Evolutionary conservation across 2,888 invertebrate genomes (phyloP).

Genomic region (Asteroscopus sphinx): DNA sequence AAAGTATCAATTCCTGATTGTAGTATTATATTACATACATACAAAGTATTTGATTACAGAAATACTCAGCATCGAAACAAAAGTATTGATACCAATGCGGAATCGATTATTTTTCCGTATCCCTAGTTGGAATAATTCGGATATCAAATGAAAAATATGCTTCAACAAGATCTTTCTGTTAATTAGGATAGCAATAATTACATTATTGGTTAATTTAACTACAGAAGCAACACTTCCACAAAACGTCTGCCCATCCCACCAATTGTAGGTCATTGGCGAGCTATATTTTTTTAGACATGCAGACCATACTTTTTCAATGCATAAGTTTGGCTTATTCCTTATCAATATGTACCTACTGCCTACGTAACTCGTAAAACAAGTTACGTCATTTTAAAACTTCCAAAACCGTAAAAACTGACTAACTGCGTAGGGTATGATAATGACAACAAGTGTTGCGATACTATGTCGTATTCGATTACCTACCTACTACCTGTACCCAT

Average conservation of each 20-base stretch:
- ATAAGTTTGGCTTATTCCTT: conserved; percentile 4
- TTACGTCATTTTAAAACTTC: conserved; percentile 40
- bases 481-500: too few species aligned
- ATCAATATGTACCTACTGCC: conserved; percentile 10
- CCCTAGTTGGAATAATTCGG: too few species aligned
- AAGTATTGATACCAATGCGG: too few species aligned
- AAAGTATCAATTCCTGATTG: too few species aligned
- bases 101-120: too few species aligned
- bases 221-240: conserved; percentile 9
- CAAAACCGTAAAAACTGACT: conserved; percentile 34
- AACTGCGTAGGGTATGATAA: background rate
- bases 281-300: background rate
- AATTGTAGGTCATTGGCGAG: too few species aligned
- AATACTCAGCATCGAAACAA: too few species aligned
- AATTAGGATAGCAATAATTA: too few species aligned
- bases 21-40: too few species aligned
- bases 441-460: background rate
- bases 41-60: too few species aligned
- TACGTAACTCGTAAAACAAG: conserved; percentile 25
- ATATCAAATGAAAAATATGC: too few species aligned
- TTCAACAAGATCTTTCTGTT: background rate
- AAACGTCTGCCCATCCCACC: conserved; percentile 4
- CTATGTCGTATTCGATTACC: background rate
- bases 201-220: background rate
- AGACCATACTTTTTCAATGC: background rate